These are phyloP conservation scores for Microcaecilia unicolor DNA, from an alignment of 2,797 vertebrate genomes.

Conservation along the genomic window DNA sequence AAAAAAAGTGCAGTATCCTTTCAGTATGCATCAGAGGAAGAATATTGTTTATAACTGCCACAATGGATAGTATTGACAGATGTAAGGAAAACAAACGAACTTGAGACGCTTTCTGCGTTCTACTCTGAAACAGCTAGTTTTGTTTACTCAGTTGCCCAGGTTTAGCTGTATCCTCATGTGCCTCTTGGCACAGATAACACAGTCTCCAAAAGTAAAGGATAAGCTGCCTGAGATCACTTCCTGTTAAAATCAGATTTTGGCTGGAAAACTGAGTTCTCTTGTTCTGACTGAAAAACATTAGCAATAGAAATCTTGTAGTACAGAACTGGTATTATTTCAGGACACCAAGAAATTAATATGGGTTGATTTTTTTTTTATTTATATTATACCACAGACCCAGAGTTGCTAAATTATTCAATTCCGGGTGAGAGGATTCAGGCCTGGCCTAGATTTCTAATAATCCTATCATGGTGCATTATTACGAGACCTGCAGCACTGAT, in stretches of 20 bases:
- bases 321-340: slow-evolving; percentile 39
- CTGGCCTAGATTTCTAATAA: too few species aligned
- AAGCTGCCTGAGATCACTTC: slow-evolving; percentile 46
- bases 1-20: background rate
- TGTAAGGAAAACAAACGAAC: slow-evolving; percentile 1
- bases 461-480: slow-evolving; percentile 8
- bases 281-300: slow-evolving; percentile 40
- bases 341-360: slow-evolving; percentile 30
- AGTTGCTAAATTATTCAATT: too few species aligned
- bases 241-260: slow-evolving; percentile 37
- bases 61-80: background rate
- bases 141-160: slow-evolving; percentile 19
- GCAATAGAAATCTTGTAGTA: slow-evolving; percentile 43
- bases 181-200: slow-evolving; percentile 31
- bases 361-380: slow-evolving; percentile 34
- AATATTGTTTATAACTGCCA: slow-evolving; percentile 8
- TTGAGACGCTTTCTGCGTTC: background rate
- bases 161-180: slow-evolving; percentile 34
- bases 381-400: too few species aligned
- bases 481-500: background rate
- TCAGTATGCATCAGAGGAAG: background rate
- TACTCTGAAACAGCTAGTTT: slow-evolving; percentile 11
- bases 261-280: slow-evolving; percentile 41
- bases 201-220: slow-evolving; percentile 32
- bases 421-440: too few species aligned